Percentiles rank a stretch among this genome's conserved stretches.
Evolutionary conservation across 2,797 vertebrate species (phyloP).

Genomic region (Nannoperca obscura): DNA sequence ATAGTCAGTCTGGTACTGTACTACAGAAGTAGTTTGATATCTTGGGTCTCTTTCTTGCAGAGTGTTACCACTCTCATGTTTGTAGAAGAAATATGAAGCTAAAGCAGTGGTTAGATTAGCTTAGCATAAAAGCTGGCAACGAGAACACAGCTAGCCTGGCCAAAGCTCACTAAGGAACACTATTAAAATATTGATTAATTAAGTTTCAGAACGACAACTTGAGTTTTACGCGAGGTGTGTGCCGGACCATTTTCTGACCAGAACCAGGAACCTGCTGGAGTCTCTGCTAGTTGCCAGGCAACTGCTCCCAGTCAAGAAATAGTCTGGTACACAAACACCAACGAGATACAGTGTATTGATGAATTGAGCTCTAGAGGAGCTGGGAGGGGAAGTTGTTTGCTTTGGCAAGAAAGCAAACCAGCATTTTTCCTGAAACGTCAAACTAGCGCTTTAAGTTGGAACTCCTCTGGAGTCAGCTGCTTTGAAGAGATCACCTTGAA

Average conservation of each 20-base stretch:
- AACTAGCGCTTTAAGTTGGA: background rate
- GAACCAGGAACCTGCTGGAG: background rate
- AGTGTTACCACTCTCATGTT: background rate
- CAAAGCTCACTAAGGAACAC: background rate
- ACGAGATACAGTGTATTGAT: background rate
- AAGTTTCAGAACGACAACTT: too few relatives aligned
- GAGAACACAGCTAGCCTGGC: background rate
- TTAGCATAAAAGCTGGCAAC: background rate
- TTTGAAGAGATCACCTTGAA: too few relatives aligned
- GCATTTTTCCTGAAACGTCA: background rate
- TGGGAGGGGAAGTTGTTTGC: background rate
- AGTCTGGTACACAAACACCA: too few relatives aligned
- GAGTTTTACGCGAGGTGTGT: background rate
- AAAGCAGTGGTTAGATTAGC: background rate
- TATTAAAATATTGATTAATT: too few relatives aligned
- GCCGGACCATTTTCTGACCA: background rate
- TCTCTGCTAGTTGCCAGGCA: background rate
- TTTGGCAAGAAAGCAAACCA: background rate
- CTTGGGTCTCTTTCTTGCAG: background rate
- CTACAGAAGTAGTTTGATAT: background rate
- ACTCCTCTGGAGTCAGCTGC: too few relatives aligned
- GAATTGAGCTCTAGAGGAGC: background rate
- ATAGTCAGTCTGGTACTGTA: background rate
- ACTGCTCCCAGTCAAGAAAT: background rate
- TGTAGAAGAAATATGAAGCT: background rate